Evolutionary conservation across 1,140 invertebrate species (phyloP).

Genomic region (Drosophila lacteicornis): DNA sequence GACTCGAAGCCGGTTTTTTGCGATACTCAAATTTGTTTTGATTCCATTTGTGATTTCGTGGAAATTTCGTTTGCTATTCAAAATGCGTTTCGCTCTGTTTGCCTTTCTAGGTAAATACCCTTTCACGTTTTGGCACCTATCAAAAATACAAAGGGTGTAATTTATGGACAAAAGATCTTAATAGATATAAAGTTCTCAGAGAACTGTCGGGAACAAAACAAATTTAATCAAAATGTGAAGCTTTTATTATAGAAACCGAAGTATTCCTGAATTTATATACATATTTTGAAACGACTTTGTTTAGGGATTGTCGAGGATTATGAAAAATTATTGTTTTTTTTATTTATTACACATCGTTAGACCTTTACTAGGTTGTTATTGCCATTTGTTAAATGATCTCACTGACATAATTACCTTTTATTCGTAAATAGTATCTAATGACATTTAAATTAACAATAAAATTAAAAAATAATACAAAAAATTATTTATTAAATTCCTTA

Average conservation of each 20-base stretch:
- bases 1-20: slow-evolving; percentile 69
- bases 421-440: too few species aligned
- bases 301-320: too few species aligned
- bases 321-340: too few species aligned
- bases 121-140: not conserved
- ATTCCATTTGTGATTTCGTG: slow-evolving; percentile 43
- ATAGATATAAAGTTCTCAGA: not conserved
- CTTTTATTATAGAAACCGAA: not conserved
- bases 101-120: slow-evolving; percentile 63
- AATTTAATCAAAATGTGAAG: not conserved
- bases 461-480: too few species aligned
- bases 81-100: slow-evolving; percentile 76
- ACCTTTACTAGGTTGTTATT: too few species aligned
- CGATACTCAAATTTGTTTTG: slow-evolving; percentile 11
- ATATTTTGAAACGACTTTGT: too few species aligned
- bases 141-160: not conserved
- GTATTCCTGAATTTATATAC: too few species aligned
- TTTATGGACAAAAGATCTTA: not conserved
- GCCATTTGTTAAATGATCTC: too few species aligned
- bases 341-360: too few species aligned
- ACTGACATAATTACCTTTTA: not conserved
- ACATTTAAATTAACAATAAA: not conserved
- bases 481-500: not conserved
- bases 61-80: slow-evolving; percentile 53
- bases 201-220: not conserved